These are phyloP conservation scores for Thumatha senex DNA, from an alignment of 2,888 invertebrate species.

Conservation along the genomic window DNA sequence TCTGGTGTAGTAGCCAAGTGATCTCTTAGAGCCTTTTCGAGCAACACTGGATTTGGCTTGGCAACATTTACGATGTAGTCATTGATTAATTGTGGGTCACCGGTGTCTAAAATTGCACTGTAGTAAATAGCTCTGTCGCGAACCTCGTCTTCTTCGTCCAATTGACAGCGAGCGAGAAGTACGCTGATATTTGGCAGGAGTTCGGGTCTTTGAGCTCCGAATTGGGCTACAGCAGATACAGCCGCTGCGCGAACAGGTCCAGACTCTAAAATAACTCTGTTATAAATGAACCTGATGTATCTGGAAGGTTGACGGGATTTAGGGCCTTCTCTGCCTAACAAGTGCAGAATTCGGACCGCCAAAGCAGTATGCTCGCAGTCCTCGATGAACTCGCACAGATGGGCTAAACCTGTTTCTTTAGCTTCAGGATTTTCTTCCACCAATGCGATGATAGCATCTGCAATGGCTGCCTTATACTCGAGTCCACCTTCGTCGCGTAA, in stretches of 20 bases:
- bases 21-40: constrained; percentile 94
- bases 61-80: constrained; percentile 90
- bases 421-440: constrained; percentile 99
- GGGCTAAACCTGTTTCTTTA: constrained; percentile 97
- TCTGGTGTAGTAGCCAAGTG: constrained; percentile 89
- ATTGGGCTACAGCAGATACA: constrained; percentile 98
- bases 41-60: constrained; percentile 92
- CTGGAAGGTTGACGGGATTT: constrained; percentile 96
- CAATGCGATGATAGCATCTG: constrained; percentile 98
- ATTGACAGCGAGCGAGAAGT: constrained; percentile 92
- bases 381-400: constrained; percentile 99
- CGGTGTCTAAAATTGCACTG: constrained; percentile 90
- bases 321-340: constrained; percentile 98
- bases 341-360: constrained; percentile 97
- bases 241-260: constrained; percentile 98
- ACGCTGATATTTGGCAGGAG: constrained; percentile 88
- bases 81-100: constrained; percentile 87
- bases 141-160: constrained; percentile 99
- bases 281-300: constrained; percentile 93
- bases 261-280: constrained; percentile 97
- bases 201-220: constrained; percentile 95
- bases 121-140: constrained; percentile 99
- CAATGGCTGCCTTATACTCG: constrained; percentile 99
- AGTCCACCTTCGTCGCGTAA: constrained; percentile 97
- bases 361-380: constrained; percentile 99